A percentile compares a stretch with the other conserved stretches of the same genome.
Evolutionary conservation across 2,888 invertebrate genomes (phyloP).

Genomic region (Pachycephus smyrnensis): DNA sequence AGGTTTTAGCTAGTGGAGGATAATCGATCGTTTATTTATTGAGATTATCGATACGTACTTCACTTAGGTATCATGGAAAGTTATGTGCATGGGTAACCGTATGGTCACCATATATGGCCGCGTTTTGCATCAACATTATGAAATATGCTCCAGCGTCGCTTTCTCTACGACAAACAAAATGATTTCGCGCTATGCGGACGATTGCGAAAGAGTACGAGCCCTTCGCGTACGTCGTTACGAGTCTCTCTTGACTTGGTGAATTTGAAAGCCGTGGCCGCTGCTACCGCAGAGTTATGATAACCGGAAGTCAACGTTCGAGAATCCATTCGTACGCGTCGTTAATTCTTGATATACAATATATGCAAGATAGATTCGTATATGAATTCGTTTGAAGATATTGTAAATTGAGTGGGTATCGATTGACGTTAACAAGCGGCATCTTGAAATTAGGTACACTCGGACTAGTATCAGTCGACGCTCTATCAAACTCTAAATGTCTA

Average conservation of each 20-base stretch:
- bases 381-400: no score
- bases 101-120: not conserved
- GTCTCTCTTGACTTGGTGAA: not conserved
- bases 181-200: slow-evolving; percentile 1
- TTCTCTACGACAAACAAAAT: slow-evolving; percentile 36
- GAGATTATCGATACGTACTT: not conserved
- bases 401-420: not conserved
- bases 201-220: not conserved
- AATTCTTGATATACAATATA: no score
- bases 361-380: not conserved
- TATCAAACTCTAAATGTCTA: not conserved
- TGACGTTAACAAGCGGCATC: not conserved
- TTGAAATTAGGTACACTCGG: not conserved
- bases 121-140: not conserved
- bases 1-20: not conserved
- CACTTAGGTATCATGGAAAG: not conserved
- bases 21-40: not conserved
- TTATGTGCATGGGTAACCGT: not conserved
- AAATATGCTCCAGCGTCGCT: slow-evolving; percentile 23
- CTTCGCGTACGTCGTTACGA: not conserved
- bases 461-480: not conserved
- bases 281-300: not conserved
- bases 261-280: not conserved
- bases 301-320: not conserved
- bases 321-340: no score